phyloP scores from a whole-genome alignment of 2,888 invertebrate species.

The Parasteatoda lunata region DNA sequence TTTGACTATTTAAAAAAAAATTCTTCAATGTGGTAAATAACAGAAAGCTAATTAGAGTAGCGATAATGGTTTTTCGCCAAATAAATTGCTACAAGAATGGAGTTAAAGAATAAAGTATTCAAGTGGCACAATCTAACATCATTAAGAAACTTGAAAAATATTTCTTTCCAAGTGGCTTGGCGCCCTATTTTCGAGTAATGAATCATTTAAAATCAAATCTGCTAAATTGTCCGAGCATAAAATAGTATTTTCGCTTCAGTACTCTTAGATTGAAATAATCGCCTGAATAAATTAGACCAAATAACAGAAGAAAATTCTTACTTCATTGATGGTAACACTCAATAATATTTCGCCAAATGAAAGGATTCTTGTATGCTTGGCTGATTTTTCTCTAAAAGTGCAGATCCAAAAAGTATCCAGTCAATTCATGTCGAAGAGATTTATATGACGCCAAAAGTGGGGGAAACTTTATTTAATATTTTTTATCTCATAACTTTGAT shows the following conservation, averaged over 20 bases:
- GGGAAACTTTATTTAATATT: conserved; percentile 19
- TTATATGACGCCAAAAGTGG: conserved; percentile 19
- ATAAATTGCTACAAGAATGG: conserved; percentile 11
- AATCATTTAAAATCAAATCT: conserved; percentile 62
- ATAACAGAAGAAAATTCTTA: conserved; percentile 16
- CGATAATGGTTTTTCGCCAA: conserved; percentile 27
- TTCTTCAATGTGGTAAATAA: conserved; percentile 4
- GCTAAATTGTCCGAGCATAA: conserved; percentile 53
- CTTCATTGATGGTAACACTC: conserved; percentile 47
- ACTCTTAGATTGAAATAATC: conserved; percentile 37
- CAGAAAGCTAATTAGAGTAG: conserved; percentile 43
- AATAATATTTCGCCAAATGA: conserved; percentile 38
- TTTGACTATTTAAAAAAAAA: conserved; percentile 18
- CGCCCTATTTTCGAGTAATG: conserved; percentile 36
- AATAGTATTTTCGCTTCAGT: conserved; percentile 54
- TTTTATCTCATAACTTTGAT: conserved; percentile 4
- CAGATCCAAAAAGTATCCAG: conserved; percentile 17
- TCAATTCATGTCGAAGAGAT: conserved; percentile 32
- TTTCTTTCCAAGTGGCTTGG: conserved; percentile 17
- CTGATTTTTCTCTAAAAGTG: conserved; percentile 34
- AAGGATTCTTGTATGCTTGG: conserved; percentile 27
- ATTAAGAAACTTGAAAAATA: conserved; percentile 37
- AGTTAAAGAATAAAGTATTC: conserved; percentile 31
- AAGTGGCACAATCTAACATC: conserved; percentile 36
- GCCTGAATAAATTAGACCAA: conserved; percentile 43